phyloP scores from a whole-genome alignment of 1,140 invertebrate genomes.

The Venturia canescens region DNA sequence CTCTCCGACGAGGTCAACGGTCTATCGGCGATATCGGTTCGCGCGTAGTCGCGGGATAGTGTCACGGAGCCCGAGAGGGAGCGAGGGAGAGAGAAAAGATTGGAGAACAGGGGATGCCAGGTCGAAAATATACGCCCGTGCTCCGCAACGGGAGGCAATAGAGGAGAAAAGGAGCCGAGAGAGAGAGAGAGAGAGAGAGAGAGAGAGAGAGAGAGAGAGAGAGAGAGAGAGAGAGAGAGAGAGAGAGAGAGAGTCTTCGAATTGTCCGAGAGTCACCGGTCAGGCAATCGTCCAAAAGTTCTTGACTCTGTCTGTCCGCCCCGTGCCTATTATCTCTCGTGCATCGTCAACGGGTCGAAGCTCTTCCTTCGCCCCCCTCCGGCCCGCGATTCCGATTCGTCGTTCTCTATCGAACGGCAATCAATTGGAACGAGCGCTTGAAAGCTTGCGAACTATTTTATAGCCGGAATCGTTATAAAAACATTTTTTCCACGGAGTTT shows the following conservation, averaged over 20 bases:
- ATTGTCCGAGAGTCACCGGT: constrained; percentile 67
- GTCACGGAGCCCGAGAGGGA: neutral
- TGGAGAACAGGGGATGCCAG: constrained; percentile 53
- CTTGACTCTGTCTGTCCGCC: constrained; percentile 42
- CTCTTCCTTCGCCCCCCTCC: neutral
- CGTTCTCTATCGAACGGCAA: neutral
- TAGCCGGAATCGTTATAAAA: no score
- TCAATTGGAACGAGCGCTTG: neutral
- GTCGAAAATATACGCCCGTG: constrained; percentile 67
- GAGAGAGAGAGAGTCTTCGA: constrained; percentile 63
- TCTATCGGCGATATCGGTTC: constrained; percentile 39
- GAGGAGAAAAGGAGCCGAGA: constrained; percentile 45
- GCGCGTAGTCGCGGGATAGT: constrained; percentile 7
- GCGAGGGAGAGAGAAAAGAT: constrained; percentile 26
- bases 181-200: constrained; percentile 57
- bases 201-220: constrained; percentile 55
- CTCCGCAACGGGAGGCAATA: constrained; percentile 35
- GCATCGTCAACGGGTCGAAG: constrained; percentile 19
- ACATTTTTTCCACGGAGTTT: no score
- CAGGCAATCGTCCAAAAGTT: constrained; percentile 69
- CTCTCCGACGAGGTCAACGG: constrained; percentile 39
- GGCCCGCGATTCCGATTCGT: neutral
- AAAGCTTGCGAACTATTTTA: no score
- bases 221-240: constrained; percentile 54
- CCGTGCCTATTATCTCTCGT: constrained; percentile 16